Evolutionary conservation across 2,888 invertebrate genomes (phyloP), one percentile per base, ranked within the genome.

Genomic region (Calephelis perditalis): DNA sequence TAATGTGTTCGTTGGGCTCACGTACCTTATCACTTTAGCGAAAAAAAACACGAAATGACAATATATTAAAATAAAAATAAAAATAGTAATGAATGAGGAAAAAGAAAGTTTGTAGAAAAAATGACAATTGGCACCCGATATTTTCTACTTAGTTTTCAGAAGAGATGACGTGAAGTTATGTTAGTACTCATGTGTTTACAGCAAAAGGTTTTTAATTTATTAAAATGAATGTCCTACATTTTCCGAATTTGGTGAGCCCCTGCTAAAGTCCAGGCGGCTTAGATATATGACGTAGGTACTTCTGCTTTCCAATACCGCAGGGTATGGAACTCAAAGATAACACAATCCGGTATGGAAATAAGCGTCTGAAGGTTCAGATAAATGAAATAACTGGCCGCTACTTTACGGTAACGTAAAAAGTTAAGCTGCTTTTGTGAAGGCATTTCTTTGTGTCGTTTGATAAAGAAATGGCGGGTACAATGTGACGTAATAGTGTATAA

Each of bases 321-420:
- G 62, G 68, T 68, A 66, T 70, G 71, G 69, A 65, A 62, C 65
- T 64, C 62, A 62, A 59, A 67, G 70, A 71, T 70, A 71, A 69
- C 67, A 64, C 56, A 56, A 35, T 52, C 62, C 63, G 62, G 61
- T 67, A 67, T 67, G 67, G 65, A 66, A 67, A 66, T 67, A 47
- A 61, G 59, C 57, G 56, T 60, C 64, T 63, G 62, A 62, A 67
- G 61, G 63, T 62, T 58, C 62, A 62, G 63, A 66, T 66, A 66
- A 62, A 63, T 63, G 63, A 55, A 62, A 60, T 60, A 63, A 26
- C 61, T 40, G 40, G 7, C 45, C 35, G 59, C 63, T 62, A 62
- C 60, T 65, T 63, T 65, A 61, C 59, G 57, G 59, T 62, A 56
- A 62, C 55, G 63, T 64, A 64, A 67, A 65, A 67, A 66, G 59